These are phyloP conservation scores for Chaetogeoica ovagalla DNA, from an alignment of 2,888 invertebrate genomes.

Conservation along the genomic window DNA sequence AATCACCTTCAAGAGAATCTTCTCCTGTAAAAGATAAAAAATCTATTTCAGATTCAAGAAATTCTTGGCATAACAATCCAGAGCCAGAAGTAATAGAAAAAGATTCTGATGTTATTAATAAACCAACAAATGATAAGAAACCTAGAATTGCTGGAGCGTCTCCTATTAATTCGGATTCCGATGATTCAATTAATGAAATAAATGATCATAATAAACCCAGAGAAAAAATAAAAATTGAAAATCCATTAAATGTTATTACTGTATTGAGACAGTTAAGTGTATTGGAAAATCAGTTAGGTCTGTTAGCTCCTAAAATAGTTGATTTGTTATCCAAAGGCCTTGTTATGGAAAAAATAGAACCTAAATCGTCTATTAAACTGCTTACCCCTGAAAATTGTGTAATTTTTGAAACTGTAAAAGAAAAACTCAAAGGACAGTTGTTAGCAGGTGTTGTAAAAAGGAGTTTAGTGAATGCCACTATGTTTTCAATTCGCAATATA, in stretches of 20 bases:
- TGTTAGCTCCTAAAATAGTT: constrained; percentile 77
- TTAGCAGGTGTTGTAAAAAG: constrained; percentile 71
- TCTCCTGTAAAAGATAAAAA: constrained; percentile 39
- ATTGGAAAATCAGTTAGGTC: constrained; percentile 81
- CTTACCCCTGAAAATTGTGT: constrained; percentile 73
- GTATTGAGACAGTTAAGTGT: constrained; percentile 77
- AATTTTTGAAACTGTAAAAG: constrained; percentile 81
- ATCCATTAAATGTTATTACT: constrained; percentile 63
- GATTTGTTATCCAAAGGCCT: constrained; percentile 76
- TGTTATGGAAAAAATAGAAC: constrained; percentile 72
- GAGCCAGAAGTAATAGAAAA: constrained; percentile 63
- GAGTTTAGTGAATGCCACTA: constrained; percentile 71
- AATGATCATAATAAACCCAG: constrained; percentile 44
- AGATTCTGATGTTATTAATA: constrained; percentile 11
- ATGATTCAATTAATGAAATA: constrained; percentile 56
- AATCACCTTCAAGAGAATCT: constrained; percentile 29
- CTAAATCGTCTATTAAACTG: constrained; percentile 76
- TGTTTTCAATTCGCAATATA: constrained; percentile 75
- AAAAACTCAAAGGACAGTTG: constrained; percentile 78
- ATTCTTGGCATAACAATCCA: background rate
- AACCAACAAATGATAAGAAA: constrained; percentile 20
- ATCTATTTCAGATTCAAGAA: background rate
- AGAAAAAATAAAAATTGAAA: constrained; percentile 54
- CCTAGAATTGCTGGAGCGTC: constrained; percentile 37
- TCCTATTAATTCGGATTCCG: constrained; percentile 48